These are phyloP conservation scores for Hymenochirus boettgeri DNA, from an alignment of 2,113 vertebrate genomes.

Conservation along the genomic window DNA sequence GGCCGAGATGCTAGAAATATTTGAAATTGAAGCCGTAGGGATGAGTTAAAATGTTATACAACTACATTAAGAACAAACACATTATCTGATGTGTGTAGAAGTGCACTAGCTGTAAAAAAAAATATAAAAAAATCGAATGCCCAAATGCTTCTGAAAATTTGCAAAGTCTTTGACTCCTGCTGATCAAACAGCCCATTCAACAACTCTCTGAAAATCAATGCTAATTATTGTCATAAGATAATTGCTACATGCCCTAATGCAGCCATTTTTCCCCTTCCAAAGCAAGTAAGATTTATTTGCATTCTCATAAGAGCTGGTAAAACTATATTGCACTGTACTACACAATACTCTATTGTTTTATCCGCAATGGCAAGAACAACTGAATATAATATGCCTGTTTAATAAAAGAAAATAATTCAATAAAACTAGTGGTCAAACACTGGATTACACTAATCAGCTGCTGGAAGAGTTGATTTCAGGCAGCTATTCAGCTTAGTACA, in stretches of 20 bases:
- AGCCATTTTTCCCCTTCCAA: neutral
- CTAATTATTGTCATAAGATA: slow-evolving; percentile 25
- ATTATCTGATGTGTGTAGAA: slow-evolving; percentile 1
- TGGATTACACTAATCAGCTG: no score
- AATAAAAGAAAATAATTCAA: no score
- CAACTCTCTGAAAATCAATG: slow-evolving; percentile 5
- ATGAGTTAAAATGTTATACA: neutral
- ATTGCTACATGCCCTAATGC: slow-evolving; percentile 10
- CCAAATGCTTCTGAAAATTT: neutral
- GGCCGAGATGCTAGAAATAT: neutral
- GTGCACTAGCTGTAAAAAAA: slow-evolving; percentile 7
- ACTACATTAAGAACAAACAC: neutral
- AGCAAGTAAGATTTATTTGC: neutral
- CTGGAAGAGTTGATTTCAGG: no score
- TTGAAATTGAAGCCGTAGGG: neutral
- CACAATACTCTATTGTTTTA: no score
- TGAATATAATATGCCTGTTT: no score
- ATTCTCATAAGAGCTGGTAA: neutral
- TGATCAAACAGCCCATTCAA: slow-evolving; percentile 8
- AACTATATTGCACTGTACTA: no score
- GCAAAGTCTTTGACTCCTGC: neutral
- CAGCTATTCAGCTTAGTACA: no score
- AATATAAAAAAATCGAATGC: neutral
- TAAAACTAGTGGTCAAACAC: no score
- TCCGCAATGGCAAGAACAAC: no score